Percentiles rank a stretch among this genome's conserved stretches.
Conservation (phyloP, 2,888 invertebrate genomes). For the Philereme transversata region DNA sequence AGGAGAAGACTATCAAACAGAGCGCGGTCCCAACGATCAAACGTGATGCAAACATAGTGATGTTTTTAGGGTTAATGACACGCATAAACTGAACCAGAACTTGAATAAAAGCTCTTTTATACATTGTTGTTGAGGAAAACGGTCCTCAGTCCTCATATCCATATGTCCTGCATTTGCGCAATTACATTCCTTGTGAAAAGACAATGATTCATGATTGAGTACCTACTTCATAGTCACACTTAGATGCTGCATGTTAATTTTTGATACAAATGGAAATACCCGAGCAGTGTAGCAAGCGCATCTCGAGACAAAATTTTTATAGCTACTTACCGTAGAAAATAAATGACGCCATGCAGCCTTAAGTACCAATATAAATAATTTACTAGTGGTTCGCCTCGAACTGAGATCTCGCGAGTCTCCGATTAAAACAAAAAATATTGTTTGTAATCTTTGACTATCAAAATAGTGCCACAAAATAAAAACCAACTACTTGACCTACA, state of each 20-base stretch:
- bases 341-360: too few relatives aligned
- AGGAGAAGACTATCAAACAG: constrained; percentile 22
- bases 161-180: constrained; percentile 4
- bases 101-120: constrained; percentile 6
- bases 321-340: too few relatives aligned
- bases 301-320: too few relatives aligned
- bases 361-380: too few relatives aligned
- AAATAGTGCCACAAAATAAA: too few relatives aligned
- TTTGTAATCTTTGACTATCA: too few relatives aligned
- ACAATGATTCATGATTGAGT: constrained; percentile 1
- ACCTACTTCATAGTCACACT: background rate
- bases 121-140: constrained; percentile 3
- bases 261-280: background rate
- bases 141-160: background rate
- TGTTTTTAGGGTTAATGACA: constrained; percentile 1
- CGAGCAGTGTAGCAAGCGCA: background rate
- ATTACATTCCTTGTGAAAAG: background rate
- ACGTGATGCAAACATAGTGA: constrained; percentile 2
- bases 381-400: too few relatives aligned
- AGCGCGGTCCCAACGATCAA: constrained; percentile 6
- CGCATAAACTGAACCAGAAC: background rate
- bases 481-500: too few relatives aligned
- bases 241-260: background rate
- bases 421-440: too few relatives aligned
- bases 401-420: too few relatives aligned